Percentiles rank a stretch among this genome's conserved stretches.
Evolutionary conservation across 2,113 vertebrate genomes (phyloP).

Genomic region (Nycticorax nycticorax): DNA sequence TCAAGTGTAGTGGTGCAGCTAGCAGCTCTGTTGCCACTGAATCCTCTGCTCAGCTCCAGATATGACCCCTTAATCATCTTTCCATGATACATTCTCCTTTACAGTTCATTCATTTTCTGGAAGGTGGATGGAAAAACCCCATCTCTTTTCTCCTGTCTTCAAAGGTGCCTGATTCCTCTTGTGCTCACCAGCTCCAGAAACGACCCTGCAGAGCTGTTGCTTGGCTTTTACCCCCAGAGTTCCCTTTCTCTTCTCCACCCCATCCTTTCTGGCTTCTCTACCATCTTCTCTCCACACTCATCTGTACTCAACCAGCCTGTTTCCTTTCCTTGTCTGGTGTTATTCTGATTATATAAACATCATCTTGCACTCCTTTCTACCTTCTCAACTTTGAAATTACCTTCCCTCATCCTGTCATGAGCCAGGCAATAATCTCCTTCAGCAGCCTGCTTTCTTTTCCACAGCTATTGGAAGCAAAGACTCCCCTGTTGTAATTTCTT

Average conservation of each 20-base stretch:
- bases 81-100: background rate
- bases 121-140: background rate
- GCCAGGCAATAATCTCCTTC: background rate
- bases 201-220: background rate
- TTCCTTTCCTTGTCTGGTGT: constrained; percentile 18
- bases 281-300: background rate
- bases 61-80: background rate
- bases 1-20: background rate
- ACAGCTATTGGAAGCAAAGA: background rate
- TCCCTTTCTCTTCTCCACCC: background rate
- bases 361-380: background rate
- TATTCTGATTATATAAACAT: background rate
- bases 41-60: background rate
- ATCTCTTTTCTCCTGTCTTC: background rate
- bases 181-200: background rate
- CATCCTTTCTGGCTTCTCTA: constrained; percentile 12
- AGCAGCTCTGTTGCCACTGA: background rate
- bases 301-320: background rate
- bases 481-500: background rate
- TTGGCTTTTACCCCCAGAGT: background rate
- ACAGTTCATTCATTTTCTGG: background rate
- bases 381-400: background rate
- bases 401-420: background rate
- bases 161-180: background rate
- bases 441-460: background rate